phyloP scores from a whole-genome alignment of 2,113 vertebrate species.

The Spea bombifrons region DNA sequence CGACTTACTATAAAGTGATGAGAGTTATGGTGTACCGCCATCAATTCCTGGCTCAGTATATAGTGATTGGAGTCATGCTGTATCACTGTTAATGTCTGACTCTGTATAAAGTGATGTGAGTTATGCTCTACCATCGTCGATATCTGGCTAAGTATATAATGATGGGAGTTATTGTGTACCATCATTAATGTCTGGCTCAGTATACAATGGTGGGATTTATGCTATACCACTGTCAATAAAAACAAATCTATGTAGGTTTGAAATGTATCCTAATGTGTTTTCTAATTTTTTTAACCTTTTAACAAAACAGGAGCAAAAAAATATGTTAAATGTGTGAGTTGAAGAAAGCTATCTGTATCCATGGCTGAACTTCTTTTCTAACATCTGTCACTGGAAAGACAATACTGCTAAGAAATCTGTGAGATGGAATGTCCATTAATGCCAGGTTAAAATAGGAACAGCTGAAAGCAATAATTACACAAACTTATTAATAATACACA shows the following conservation, averaged over 20 bases:
- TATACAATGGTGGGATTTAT: too few relatives aligned
- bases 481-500: background rate
- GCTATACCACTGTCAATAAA: background rate
- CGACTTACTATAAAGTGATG: too few relatives aligned
- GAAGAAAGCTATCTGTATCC: background rate
- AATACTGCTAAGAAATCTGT: conserved; percentile 14
- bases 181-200: too few relatives aligned
- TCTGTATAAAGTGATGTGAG: too few relatives aligned
- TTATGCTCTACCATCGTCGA: too few relatives aligned
- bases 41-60: too few relatives aligned
- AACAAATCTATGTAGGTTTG: background rate
- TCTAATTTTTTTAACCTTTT: background rate
- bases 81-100: too few relatives aligned
- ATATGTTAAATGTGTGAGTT: background rate
- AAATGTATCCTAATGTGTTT: background rate
- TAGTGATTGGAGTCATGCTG: too few relatives aligned
- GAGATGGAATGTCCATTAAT: conserved; percentile 28
- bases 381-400: background rate
- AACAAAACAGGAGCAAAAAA: background rate
- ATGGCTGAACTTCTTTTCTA: background rate
- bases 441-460: conserved; percentile 18
- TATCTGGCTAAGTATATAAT: too few relatives aligned
- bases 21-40: too few relatives aligned
- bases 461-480: conserved; percentile 1
- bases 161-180: too few relatives aligned